These are phyloP conservation scores for Sebastes schlegelii DNA, from an alignment of 2,113 vertebrate genomes.

Conservation along the genomic window DNA sequence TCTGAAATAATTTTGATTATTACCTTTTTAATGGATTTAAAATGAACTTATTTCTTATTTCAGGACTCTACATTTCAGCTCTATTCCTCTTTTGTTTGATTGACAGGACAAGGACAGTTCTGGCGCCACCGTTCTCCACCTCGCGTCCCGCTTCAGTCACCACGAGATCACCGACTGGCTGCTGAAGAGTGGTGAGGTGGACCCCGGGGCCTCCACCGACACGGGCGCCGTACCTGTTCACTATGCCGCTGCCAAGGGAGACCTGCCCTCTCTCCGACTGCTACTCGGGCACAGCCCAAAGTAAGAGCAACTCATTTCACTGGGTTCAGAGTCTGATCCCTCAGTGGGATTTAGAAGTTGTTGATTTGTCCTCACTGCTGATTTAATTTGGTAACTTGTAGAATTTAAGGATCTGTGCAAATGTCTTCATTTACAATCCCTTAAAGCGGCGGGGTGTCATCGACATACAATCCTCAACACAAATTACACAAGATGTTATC, in stretches of 20 bases:
- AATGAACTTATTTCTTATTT: neutral
- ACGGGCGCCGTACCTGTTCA: conserved; percentile 93
- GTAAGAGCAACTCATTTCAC: conserved; percentile 81
- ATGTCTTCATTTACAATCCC: neutral
- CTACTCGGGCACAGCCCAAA: conserved; percentile 90
- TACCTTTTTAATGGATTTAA: neutral
- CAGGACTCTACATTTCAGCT: neutral
- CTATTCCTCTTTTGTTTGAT: conserved; percentile 20
- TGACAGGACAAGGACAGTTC: conserved; percentile 93
- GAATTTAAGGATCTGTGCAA: neutral
- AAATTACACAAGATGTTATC: neutral
- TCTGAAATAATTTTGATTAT: neutral
- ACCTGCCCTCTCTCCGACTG: conserved; percentile 92
- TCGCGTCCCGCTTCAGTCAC: conserved; percentile 97
- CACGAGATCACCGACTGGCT: conserved; percentile 94
- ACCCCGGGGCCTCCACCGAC: conserved; percentile 89
- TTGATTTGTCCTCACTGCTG: neutral
- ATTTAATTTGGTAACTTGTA: neutral
- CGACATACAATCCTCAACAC: neutral
- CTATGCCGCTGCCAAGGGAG: conserved; percentile 98
- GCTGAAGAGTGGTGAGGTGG: conserved; percentile 88
- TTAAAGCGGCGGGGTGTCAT: neutral
- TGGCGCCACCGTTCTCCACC: conserved; percentile 94
- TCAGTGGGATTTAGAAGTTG: neutral
- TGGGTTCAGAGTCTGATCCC: neutral